Evolutionary conservation across 2,797 vertebrate genomes (phyloP), one percentile per base, ranked within the genome.

Genomic region (Schizothorax lantsangensis): DNA sequence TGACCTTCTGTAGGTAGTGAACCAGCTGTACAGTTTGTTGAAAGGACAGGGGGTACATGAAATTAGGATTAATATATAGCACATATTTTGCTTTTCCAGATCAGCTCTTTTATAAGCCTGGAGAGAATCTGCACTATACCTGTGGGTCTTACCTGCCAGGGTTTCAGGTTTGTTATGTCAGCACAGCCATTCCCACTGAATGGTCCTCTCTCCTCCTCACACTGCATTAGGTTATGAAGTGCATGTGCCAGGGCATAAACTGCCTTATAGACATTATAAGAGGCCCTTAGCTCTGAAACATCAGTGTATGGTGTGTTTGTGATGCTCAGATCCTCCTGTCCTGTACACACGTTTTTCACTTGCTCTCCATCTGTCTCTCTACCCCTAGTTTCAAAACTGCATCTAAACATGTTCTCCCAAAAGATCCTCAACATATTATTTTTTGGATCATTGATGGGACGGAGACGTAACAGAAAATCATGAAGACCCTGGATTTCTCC

Each of bases 171-270:
- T n/a, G 90, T 88, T 49, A 93, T 84, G 75, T 47, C 87, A 9
- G 91, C 92, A 92, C 95, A 95, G 88, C 91, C 91, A 59, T 92
- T 17, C 4, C 83, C 89, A 12, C 5, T 69, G 86, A 95, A 95
- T 80, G 94, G 93, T 19, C 94, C 95, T 86, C 82, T 91, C 0
- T 91, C 94, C 9, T 91, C 89, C 23, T 91, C 87, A 91, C 94
- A 95, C 9, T 19, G 88, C 74, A 93, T 79, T 78, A 95, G 81
- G 38, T 8, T 54, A 47, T 95, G 93, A 71, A 95, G 89, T 2
- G 93, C 90, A 57, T 95, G 92, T 17, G 94, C 94, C 74, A 94
- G 91, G 38, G 94, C 93, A 87, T 94, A 95, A 45, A 95, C 94
- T 33, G 83, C 94, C 86, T 94, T 95, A 79, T 95, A 95, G 4